A percentile compares a stretch with the other conserved stretches of the same genome.
phyloP scores from a whole-genome alignment of 2,888 invertebrate genomes.

The Drosophila melanocephala region DNA sequence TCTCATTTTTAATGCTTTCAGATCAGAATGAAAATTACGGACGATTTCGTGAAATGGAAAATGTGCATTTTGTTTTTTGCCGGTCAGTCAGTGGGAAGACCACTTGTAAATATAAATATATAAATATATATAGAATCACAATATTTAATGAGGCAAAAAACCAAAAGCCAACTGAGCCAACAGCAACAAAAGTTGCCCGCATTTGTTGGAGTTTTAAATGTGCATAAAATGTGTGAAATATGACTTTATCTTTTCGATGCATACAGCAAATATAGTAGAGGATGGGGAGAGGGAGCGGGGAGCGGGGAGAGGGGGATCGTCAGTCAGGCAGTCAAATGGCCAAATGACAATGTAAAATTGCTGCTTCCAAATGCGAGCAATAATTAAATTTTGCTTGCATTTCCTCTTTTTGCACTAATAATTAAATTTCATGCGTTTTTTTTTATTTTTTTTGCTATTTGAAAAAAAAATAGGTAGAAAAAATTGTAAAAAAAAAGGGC shows the following conservation, averaged over 20 bases:
- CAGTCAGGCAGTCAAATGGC: slow-evolving; percentile 10
- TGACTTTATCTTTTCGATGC: slow-evolving; percentile 73
- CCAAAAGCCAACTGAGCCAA: slow-evolving; percentile 57
- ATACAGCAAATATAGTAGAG: slow-evolving; percentile 11
- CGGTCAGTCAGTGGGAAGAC: slow-evolving; percentile 59
- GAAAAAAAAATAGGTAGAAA: background rate
- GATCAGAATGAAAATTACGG: background rate
- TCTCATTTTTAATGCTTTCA: background rate
- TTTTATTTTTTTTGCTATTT: background rate
- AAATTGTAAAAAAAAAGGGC: slow-evolving; percentile 5
- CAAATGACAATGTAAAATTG: slow-evolving; percentile 34
- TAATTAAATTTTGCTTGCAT: slow-evolving; percentile 38
- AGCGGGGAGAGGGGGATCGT: background rate
- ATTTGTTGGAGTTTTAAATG: slow-evolving; percentile 41
- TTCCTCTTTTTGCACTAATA: slow-evolving; percentile 14
- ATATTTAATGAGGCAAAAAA: slow-evolving; percentile 77
- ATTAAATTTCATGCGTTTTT: slow-evolving; percentile 24
- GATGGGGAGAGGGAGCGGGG: fast-evolving
- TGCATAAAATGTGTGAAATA: slow-evolving; percentile 62
- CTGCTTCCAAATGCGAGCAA: background rate
- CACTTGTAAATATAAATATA: slow-evolving; percentile 77
- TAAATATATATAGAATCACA: slow-evolving; percentile 69
- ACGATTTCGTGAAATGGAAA: background rate
- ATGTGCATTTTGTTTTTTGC: slow-evolving; percentile 2
- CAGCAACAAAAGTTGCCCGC: slow-evolving; percentile 16